These are phyloP conservation scores for Parelbella ahira DNA, from an alignment of 2,888 invertebrate genomes.

Conservation along the genomic window DNA sequence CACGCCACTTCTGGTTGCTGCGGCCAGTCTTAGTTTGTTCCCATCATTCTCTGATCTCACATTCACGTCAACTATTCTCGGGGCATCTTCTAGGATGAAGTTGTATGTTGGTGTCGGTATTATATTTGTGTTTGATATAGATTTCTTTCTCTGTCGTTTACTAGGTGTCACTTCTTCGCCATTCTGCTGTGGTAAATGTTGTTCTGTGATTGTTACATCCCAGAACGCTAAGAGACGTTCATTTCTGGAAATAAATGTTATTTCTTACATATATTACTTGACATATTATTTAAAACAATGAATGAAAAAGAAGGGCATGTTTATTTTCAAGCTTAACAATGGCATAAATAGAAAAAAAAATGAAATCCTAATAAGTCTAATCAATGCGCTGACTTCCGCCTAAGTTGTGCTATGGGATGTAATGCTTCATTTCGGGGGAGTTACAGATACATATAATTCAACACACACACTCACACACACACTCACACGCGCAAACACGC, in stretches of 20 bases:
- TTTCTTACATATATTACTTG: no score
- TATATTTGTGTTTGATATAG: slow-evolving; percentile 33
- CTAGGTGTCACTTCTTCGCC: slow-evolving; percentile 54
- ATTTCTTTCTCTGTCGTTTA: slow-evolving; percentile 59
- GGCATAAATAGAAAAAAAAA: no score
- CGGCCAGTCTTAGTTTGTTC: slow-evolving; percentile 69
- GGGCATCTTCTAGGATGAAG: slow-evolving; percentile 86
- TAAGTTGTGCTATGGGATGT: no score
- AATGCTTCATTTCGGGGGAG: no score
- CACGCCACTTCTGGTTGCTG: slow-evolving; percentile 87
- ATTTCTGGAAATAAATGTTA: slow-evolving; percentile 50
- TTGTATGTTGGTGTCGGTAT: slow-evolving; percentile 63
- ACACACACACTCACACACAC: no score
- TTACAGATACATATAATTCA: no score
- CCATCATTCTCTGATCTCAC: slow-evolving; percentile 72
- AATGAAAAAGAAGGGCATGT: no score
- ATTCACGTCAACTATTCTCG: slow-evolving; percentile 69
- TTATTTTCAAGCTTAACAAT: no score
- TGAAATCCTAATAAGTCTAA: no score
- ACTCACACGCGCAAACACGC: no score
- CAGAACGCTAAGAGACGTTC: slow-evolving; percentile 72
- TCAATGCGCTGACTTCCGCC: no score
- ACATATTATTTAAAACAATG: no score
- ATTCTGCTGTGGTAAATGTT: slow-evolving; percentile 47
- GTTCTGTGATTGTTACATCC: slow-evolving; percentile 61